A percentile compares a stretch with the other conserved stretches of the same genome.
These are phyloP conservation scores for Helleia helle DNA, from an alignment of 2,888 invertebrate species.

Conservation along the genomic window DNA sequence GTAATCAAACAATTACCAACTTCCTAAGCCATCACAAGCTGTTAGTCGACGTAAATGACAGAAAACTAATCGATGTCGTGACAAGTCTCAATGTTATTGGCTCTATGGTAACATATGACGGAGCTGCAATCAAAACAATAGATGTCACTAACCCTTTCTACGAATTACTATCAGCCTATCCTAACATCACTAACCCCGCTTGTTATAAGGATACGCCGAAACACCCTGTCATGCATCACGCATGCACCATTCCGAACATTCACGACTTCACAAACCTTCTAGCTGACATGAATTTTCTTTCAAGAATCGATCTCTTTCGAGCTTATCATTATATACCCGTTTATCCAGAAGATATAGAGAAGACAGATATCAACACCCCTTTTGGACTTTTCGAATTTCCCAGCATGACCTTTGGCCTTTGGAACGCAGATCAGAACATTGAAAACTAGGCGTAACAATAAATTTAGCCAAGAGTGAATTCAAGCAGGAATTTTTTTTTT, in stretches of 20 bases:
- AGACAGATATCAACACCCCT: too few species aligned
- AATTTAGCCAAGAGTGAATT: neutral
- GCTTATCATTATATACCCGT: too few species aligned
- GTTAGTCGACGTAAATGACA: conserved; percentile 12
- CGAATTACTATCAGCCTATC: conserved; percentile 12
- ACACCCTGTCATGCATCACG: neutral
- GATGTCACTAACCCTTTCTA: conserved; percentile 14
- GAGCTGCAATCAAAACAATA: conserved; percentile 12
- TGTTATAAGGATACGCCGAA: conserved; percentile 10
- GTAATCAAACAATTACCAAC: conserved; percentile 15
- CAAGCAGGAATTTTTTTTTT: neutral
- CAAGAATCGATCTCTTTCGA: too few species aligned
- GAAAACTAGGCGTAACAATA: neutral
- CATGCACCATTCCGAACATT: too few species aligned
- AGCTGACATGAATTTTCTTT: too few species aligned
- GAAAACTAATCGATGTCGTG: conserved; percentile 14
- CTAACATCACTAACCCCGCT: conserved; percentile 15
- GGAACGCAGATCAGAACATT: too few species aligned
- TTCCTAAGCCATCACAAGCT: conserved; percentile 16
- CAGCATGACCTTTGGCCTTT: too few species aligned
- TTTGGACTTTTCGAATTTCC: too few species aligned
- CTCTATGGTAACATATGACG: conserved; percentile 15
- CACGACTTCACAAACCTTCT: too few species aligned
- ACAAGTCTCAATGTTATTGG: conserved; percentile 21
- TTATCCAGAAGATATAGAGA: too few species aligned